Percentiles rank a stretch among this genome's conserved stretches.
Evolutionary conservation across 2,797 vertebrate species (phyloP).

Genomic region (Aldrovandia affinis): DNA sequence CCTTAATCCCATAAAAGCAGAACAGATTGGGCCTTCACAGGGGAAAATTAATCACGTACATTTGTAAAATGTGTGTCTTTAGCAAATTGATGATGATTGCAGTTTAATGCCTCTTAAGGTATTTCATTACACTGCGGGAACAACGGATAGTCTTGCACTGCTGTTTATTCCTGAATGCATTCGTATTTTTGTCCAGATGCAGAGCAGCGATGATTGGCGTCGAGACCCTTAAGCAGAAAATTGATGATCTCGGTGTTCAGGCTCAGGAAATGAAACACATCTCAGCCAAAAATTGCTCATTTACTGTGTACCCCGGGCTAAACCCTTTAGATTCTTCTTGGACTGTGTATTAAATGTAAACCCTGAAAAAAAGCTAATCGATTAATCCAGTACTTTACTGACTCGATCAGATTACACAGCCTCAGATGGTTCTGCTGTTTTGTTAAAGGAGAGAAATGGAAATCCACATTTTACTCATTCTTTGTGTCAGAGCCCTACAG

Average conservation of each 20-base stretch:
- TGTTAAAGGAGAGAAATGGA: neutral
- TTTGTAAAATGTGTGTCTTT: neutral
- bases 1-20: neutral
- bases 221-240: constrained; percentile 10
- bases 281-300: neutral
- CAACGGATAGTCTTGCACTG: neutral
- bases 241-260: neutral
- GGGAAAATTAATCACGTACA: neutral
- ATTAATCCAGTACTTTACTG: neutral
- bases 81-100: neutral
- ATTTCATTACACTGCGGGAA: neutral
- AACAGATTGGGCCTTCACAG: neutral
- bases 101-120: neutral
- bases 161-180: neutral
- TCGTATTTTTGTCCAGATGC: constrained; percentile 8
- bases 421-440: too few relatives aligned
- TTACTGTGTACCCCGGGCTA: neutral
- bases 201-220: neutral
- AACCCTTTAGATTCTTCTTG: neutral
- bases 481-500: neutral
- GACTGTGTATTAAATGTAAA: neutral
- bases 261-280: constrained; percentile 14
- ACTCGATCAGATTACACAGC: neutral
- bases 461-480: neutral
- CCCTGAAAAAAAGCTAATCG: neutral